These are phyloP conservation scores for Sialis fuliginosa DNA, from an alignment of 2,888 invertebrate species.

Conservation along the genomic window DNA sequence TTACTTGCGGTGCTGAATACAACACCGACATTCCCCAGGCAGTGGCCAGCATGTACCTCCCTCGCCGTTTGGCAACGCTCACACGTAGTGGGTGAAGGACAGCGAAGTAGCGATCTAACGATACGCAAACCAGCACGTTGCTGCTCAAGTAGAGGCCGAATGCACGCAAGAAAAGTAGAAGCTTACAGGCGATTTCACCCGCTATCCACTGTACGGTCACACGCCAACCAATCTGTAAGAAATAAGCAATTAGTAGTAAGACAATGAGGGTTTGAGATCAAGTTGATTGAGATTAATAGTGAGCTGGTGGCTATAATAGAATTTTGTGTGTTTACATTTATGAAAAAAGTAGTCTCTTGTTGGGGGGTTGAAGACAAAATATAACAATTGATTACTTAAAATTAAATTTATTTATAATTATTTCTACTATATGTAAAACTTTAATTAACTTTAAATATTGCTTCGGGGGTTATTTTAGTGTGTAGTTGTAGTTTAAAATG, in stretches of 20 bases:
- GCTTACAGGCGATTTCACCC: slow-evolving; percentile 54
- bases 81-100: slow-evolving; percentile 53
- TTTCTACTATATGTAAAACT: too few relatives aligned
- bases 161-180: slow-evolving; percentile 49
- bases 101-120: slow-evolving; percentile 61
- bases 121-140: slow-evolving; percentile 60
- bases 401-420: too few relatives aligned
- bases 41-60: slow-evolving; percentile 47
- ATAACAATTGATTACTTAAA: too few relatives aligned
- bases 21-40: slow-evolving; percentile 50
- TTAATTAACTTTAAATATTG: too few relatives aligned
- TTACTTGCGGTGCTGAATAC: slow-evolving; percentile 41
- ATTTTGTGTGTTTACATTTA: too few relatives aligned
- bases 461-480: too few relatives aligned
- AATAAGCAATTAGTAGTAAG: slow-evolving; percentile 4
- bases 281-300: too few relatives aligned
- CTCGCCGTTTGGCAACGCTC: slow-evolving; percentile 45
- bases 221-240: slow-evolving; percentile 48
- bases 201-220: slow-evolving; percentile 58
- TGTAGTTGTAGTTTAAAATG: too few relatives aligned
- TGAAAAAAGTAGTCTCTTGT: too few relatives aligned
- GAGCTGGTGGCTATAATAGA: too few relatives aligned
- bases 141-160: slow-evolving; percentile 67
- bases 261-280: too few relatives aligned
- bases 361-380: too few relatives aligned